These are phyloP conservation scores for Hycleus cichorii DNA, from an alignment of 1,140 invertebrate species.

Conservation along the genomic window DNA sequence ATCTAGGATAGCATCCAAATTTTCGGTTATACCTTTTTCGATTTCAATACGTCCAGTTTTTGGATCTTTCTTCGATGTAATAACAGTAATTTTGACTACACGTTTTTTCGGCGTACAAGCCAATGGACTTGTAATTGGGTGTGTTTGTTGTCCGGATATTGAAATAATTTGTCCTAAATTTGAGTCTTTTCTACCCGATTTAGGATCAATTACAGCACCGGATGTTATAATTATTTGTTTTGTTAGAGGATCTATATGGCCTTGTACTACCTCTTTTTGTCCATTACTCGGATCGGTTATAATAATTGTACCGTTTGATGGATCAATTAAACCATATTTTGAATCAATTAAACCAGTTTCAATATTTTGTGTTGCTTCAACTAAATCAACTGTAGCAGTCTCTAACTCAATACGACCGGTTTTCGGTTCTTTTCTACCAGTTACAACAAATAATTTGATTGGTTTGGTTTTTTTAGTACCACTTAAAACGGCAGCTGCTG, in stretches of 20 bases:
- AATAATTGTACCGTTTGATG: slow-evolving; percentile 42
- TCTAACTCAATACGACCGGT: slow-evolving; percentile 48
- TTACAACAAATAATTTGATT: slow-evolving; percentile 48
- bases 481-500: slow-evolving; percentile 5
- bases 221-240: slow-evolving; percentile 56
- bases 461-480: slow-evolving; percentile 33
- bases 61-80: slow-evolving; percentile 56
- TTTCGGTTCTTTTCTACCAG: slow-evolving; percentile 50
- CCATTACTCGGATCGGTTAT: slow-evolving; percentile 49
- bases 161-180: slow-evolving; percentile 47
- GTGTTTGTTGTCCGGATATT: slow-evolving; percentile 42
- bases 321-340: slow-evolving; percentile 50
- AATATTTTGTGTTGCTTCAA: slow-evolving; percentile 43
- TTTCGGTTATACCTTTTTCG: slow-evolving; percentile 54
- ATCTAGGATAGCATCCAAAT: slow-evolving; percentile 54
- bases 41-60: slow-evolving; percentile 56
- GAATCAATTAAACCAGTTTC: slow-evolving; percentile 47
- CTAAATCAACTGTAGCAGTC: slow-evolving; percentile 47
- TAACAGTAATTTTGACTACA: slow-evolving; percentile 57
- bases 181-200: slow-evolving; percentile 49
- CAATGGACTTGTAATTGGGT: slow-evolving; percentile 43
- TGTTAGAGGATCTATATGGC: slow-evolving; percentile 52
- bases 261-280: slow-evolving; percentile 53
- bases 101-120: slow-evolving; percentile 54
- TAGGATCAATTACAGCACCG: slow-evolving; percentile 52